These are phyloP conservation scores for Ia io DNA, from an alignment of 2,113 vertebrate genomes.

Conservation along the genomic window DNA sequence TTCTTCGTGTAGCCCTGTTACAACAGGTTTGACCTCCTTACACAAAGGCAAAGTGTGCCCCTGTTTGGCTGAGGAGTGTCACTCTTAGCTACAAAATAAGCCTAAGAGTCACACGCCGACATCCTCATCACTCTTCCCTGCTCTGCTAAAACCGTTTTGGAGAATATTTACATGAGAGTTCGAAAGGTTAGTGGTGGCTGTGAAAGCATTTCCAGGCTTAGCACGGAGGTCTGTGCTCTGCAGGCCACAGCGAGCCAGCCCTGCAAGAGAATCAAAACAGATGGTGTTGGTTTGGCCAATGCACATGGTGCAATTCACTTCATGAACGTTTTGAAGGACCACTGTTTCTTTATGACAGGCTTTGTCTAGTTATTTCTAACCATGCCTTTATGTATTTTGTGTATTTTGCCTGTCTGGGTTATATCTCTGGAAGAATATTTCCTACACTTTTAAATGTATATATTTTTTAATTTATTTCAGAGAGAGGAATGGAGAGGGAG, in stretches of 20 bases:
- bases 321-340: not conserved
- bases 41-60: not conserved
- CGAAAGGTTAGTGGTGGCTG: not conserved
- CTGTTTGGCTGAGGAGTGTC: not conserved
- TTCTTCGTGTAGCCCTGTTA: not conserved
- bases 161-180: not conserved
- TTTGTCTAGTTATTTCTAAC: not conserved
- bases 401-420: not conserved
- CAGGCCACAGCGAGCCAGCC: fast-evolving
- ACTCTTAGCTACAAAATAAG: not conserved
- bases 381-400: not conserved
- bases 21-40: not conserved
- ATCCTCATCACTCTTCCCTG: not conserved
- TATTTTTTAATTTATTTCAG: no score
- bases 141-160: not conserved
- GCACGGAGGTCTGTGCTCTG: not conserved
- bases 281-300: not conserved
- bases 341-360: fast-evolving
- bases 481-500: no score
- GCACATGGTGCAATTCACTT: not conserved
- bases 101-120: not conserved
- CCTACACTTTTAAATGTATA: not conserved
- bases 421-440: not conserved
- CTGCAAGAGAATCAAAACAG: no score
- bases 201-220: not conserved